Base-by-base conservation (phyloP, 2,113 vertebrate genomes). In the Pungitius pungitius region DNA sequence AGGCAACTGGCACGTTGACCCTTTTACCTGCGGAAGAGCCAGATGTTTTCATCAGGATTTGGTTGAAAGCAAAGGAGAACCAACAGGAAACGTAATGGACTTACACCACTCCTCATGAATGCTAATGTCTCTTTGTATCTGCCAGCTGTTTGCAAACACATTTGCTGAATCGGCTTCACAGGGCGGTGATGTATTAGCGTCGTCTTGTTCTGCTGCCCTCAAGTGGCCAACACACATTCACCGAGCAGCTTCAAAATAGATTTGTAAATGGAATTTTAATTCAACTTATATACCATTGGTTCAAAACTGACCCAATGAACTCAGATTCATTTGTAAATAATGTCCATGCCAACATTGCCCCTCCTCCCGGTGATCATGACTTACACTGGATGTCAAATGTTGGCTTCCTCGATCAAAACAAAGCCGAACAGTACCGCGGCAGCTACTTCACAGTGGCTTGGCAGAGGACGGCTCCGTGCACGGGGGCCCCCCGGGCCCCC, bases 361-460 rank as follows among this genome's bases (percentile, higher is more conserved):
- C 14, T 15, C 26, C 20, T 15, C 27, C 24, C 37, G 12, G 40
- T 64, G 4, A 64, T 39, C 74, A 8, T 24, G 65, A 79, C 60
- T 54, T 58, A 42, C 30, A 62, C 69, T 42, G 57, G 24, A 40
- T 59, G 45, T 57, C 26, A 75, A 65, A 10, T 51, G 33, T 65
- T 75, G 69, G 54, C 57, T 22, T 20, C 37, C 8, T 62, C 14
- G 40, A 43, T 76, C 69, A 70, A 80, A 89, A 69, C 72, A 81
- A 73, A 78, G 45, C 24, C 47, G 68, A 49, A 49, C 33, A 18
- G 33, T 68, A 61, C 26, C 24, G 4, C 3, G 42, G 43, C 62
- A 33, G 49, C 37, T 2, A 47, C 72, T 87, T 87, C 81, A 83
- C 75, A 90, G 83, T 14, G 39, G 27, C 27, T 47, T 56, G 67